phyloP scores from a whole-genome alignment of 2,888 invertebrate species.

The Melanotus villosus region DNA sequence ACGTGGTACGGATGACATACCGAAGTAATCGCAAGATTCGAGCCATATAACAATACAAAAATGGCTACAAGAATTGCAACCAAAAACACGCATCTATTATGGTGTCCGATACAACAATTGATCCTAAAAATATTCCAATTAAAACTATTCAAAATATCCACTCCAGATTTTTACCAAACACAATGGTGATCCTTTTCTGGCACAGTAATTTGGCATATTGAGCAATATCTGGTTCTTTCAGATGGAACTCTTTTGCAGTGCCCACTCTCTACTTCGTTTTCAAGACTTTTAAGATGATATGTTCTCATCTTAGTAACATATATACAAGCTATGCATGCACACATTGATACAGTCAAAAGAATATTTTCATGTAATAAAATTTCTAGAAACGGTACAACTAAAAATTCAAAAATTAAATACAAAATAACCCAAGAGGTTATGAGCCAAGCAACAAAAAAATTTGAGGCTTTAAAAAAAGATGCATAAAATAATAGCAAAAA shows the following conservation, averaged over 20 bases:
- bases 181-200: constrained; percentile 85
- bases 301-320: constrained; percentile 62
- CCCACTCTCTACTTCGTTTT: constrained; percentile 62
- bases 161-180: constrained; percentile 76
- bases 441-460: constrained; percentile 84
- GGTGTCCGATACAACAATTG: constrained; percentile 87
- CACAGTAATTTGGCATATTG: constrained; percentile 86
- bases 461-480: constrained; percentile 69
- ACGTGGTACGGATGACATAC: constrained; percentile 86
- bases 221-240: constrained; percentile 85
- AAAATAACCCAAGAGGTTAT: constrained; percentile 77
- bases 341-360: constrained; percentile 70
- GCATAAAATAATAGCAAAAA: constrained; percentile 53
- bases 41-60: constrained; percentile 79
- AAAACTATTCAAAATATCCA: neutral
- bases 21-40: constrained; percentile 88
- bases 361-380: constrained; percentile 78
- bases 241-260: constrained; percentile 74
- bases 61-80: constrained; percentile 77
- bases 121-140: constrained; percentile 74
- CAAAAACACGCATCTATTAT: constrained; percentile 84
- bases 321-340: constrained; percentile 68
- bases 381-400: constrained; percentile 80
- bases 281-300: constrained; percentile 49
- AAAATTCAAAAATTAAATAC: constrained; percentile 79